A percentile compares a stretch with the other conserved stretches of the same genome.
These are phyloP conservation scores for Heliopora coerulea DNA, from an alignment of 92 coral and sea anemone species.

Conservation along the genomic window DNA sequence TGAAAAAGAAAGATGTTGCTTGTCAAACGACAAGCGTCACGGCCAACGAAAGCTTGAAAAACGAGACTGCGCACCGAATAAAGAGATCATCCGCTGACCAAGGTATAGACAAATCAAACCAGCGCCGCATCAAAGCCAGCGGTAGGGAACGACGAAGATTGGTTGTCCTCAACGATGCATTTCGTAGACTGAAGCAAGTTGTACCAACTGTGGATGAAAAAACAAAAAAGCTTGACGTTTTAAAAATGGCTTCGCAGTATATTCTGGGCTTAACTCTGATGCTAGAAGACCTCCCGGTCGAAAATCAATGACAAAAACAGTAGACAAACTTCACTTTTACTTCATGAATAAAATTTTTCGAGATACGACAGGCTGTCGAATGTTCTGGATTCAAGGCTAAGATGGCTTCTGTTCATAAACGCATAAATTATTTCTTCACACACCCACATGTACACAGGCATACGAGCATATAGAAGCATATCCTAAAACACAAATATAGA, in stretches of 20 bases:
- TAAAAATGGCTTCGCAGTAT: constrained; percentile 30
- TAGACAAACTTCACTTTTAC: too few relatives aligned
- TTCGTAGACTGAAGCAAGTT: constrained; percentile 74
- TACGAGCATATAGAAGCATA: too few relatives aligned
- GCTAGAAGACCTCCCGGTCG: neutral
- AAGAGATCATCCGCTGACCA: neutral
- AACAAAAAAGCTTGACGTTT: constrained; percentile 2
- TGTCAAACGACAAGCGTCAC: neutral
- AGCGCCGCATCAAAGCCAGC: constrained; percentile 69
- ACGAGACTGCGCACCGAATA: neutral
- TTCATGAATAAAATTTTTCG: neutral
- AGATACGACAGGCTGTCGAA: too few relatives aligned
- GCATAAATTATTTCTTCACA: too few relatives aligned
- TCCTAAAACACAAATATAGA: too few relatives aligned
- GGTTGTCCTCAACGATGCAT: constrained; percentile 79
- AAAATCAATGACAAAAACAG: neutral
- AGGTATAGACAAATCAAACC: neutral
- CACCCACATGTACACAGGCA: too few relatives aligned
- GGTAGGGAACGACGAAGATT: constrained; percentile 79
- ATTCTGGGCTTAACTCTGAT: constrained; percentile 1
- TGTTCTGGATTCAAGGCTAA: too few relatives aligned
- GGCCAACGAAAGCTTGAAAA: neutral
- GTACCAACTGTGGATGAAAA: constrained; percentile 48
- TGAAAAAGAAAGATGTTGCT: too few relatives aligned
- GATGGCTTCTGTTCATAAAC: too few relatives aligned